A percentile compares a stretch with the other conserved stretches of the same genome.
Evolutionary conservation across 2,797 vertebrate species (phyloP).

Genomic region (Bucorvus abyssinicus): DNA sequence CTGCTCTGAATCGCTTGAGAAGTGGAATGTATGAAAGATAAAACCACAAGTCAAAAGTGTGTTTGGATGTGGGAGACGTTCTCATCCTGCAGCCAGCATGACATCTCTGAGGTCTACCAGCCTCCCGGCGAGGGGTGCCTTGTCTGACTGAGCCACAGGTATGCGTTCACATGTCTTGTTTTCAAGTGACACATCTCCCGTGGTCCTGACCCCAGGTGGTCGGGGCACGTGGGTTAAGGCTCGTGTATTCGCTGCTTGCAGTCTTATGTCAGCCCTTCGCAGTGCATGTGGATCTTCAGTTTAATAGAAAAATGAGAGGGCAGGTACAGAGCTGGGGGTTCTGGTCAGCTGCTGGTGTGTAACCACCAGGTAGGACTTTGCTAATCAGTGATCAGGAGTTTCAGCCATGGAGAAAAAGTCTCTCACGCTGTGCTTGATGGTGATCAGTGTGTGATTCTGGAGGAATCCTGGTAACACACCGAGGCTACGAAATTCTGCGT

Average conservation of each 20-base stretch:
- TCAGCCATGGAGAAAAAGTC: not conserved
- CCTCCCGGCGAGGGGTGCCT: fast-evolving
- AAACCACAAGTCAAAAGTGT: not conserved
- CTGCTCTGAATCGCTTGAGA: not conserved
- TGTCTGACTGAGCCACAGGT: fast-evolving
- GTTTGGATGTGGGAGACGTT: not conserved
- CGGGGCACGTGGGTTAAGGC: not conserved
- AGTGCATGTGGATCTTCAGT: not conserved
- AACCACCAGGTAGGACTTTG: not conserved
- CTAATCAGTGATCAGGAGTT: not conserved
- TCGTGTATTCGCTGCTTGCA: not conserved
- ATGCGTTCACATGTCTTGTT: not conserved
- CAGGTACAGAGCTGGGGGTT: not conserved
- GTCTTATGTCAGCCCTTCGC: not conserved
- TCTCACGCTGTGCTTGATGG: not conserved
- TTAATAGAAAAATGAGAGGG: not conserved
- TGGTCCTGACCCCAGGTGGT: not conserved
- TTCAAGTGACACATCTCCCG: not conserved
- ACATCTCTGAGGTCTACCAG: fast-evolving
- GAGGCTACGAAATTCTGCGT: not conserved
- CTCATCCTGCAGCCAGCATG: not conserved
- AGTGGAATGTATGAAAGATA: not conserved
- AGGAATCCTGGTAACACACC: not conserved
- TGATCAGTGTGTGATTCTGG: not conserved
- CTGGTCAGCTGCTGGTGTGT: fast-evolving